Conservation (phyloP, 2,888 invertebrate genomes). For the Drosophila anomalata region DNA sequence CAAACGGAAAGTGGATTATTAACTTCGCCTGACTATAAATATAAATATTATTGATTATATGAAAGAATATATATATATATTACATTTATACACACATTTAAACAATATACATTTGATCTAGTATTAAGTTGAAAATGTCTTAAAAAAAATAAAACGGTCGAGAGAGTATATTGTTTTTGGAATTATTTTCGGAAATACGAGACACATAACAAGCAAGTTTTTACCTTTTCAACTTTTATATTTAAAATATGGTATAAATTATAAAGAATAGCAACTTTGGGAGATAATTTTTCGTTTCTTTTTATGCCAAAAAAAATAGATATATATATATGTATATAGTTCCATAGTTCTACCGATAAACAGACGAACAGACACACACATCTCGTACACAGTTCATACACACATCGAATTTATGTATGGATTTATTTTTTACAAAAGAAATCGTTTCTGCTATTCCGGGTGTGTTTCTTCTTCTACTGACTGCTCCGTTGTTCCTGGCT, state of each 20-base stretch:
- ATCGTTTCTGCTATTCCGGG: not conserved
- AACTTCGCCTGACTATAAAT: constrained; percentile 33
- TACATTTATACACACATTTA: constrained; percentile 19
- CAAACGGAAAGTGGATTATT: constrained; percentile 5
- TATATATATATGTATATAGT: too few species aligned
- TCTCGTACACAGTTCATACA: not conserved
- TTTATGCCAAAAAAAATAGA: too few species aligned
- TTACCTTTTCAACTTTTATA: too few species aligned
- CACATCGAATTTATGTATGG: not conserved
- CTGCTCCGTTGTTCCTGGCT: constrained; percentile 55
- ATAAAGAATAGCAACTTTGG: constrained; percentile 4
- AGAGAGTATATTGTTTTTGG: constrained; percentile 51
- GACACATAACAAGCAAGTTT: too few species aligned
- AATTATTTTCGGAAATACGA: too few species aligned
- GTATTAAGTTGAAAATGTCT: constrained; percentile 25
- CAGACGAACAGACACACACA: too few species aligned
- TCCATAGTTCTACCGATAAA: not conserved
- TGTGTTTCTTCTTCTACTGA: not conserved
- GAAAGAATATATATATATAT: constrained; percentile 15
- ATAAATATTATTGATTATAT: constrained; percentile 12
- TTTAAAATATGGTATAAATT: constrained; percentile 10
- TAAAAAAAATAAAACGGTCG: constrained; percentile 39
- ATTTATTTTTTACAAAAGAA: constrained; percentile 17
- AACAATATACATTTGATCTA: constrained; percentile 36
- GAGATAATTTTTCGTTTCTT: not conserved